Base-by-base conservation (phyloP, 2,888 invertebrate genomes). In the Psylliodes chrysocephalus region DNA sequence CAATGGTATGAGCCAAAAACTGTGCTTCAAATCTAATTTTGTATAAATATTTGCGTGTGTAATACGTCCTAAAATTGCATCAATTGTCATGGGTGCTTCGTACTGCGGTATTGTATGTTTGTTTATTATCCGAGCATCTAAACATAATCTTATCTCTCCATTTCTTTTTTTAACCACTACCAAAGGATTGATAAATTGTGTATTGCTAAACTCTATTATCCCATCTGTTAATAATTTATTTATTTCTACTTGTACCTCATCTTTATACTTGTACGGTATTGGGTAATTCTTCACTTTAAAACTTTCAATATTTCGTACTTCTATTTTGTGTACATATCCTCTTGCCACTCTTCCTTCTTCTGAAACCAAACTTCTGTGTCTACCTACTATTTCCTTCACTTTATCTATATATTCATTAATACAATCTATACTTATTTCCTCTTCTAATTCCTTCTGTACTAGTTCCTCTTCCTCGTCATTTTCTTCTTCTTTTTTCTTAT, bases 1-100 rank as follows among this genome's bases (percentile, higher is more conserved):
- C 0, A 72, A 64, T 10, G 72, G 25, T 5, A 25, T 25, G 4
- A 25, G 3, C 22, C 56, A n/a, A n/a, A n/a, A n/a, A n/a, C n/a
- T n/a, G n/a, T n/a, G n/a, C n/a, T n/a, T n/a, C n/a, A n/a, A n/a
- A 33, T 49, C 55, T 8, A 30, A 10, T 30, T 30, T 30, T 8
- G 8, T 6, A 30, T 8, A 30, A 6, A 30, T 8, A 8, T 5
- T 30, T 8, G 30, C 8, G 1, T 30, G 4, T 30, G 30, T 8
- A 47, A 19, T 10, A 18, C 38, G 18, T 14, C 12, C 47, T 60
- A 25, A 30, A 30, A 30, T 30, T 8, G n/a, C 5, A n/a, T n/a
- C n/a, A n/a, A n/a, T n/a, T n/a, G n/a, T n/a, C n/a, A n/a, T n/a
- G n/a, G n/a, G n/a, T n/a, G 19, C 46, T 19, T 46, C 46, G 10